Base-by-base conservation (phyloP, 2,113 vertebrate genomes). In the Hippocampus zosterae region DNA sequence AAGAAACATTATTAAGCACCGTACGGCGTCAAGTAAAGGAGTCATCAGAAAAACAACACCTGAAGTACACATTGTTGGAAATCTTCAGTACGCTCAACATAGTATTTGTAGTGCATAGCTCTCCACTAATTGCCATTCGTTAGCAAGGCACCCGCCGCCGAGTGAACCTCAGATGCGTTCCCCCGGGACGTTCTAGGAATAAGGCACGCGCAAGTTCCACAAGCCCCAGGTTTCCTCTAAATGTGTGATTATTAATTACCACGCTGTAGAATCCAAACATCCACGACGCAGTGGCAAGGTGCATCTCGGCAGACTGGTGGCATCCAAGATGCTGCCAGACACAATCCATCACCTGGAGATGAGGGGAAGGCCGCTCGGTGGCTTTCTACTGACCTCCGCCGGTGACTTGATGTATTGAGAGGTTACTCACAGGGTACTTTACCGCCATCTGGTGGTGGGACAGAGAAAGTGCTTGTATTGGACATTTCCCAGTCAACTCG, bases 291-390 rank as follows among this genome's bases (percentile, higher is more conserved):
- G 76, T 73, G 78, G 71, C 75, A 78, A 50, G 82, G 84, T 69
- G 77, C 88, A 87, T 88, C 85, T 87, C 89, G 85, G 85, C 85
- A 79, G 86, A 79, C 63, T 80, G 82, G 66, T n/a, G 67, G 79
- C 74, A 84, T 90, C 86, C 85, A 70, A 76, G 76, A 76, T 75
- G 78, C 81, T 83, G 84, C 84, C 81, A 85, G 70, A 57, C 65
- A 71, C 64, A 78, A 80, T 75, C 84, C 75, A 84, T 73, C 65
- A 72, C 66, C 55, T 48, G 73, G 2, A 46, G 52, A 21, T 27
- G 15, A 11, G 8, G 62, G 12, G 2, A 7, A n/a, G 9, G 27
- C 19, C 21, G 11, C 1, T 0, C 9, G 37, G 33, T 70, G 80
- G 40, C 3, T 57, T 23, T 18, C 2, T 11, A 83, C 81, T 87